Base-by-base conservation (phyloP, 2,888 invertebrate genomes). In the Eudemis profundana region DNA sequence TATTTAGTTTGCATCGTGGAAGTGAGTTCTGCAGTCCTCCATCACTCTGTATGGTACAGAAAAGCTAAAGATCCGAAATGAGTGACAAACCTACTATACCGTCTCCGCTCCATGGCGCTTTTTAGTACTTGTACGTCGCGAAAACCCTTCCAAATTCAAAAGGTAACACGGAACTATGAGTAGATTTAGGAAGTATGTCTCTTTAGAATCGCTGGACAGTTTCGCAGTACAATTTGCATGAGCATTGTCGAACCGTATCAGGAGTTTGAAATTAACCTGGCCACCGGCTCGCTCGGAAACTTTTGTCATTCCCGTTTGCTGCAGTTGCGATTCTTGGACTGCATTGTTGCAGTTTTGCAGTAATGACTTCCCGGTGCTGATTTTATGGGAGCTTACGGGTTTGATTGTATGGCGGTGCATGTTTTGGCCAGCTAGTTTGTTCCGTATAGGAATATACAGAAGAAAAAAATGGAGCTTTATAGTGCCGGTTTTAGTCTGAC, bases 171-270 rank as follows among this genome's bases (percentile, higher is more conserved):
- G 15, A 23, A 21, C 29, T 29, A 56, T 44, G 42, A 42, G 10
- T 27, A 17, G 42, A 7, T 44, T 21, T 33, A 46, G 57, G 42
- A 23, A 42, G 57, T 53, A 51, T 23, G 21, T 8, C 54, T 1
- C 27, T 56, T 27, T 15, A 56, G 29, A 42, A 42, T 56, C 29
- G 56, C 27, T 14, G 12, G 8, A 21, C 17, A n/a, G 21, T 82
- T 82, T 84, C 83, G 82, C 84, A 74, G 78, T 78, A 84, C 84
- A 88, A 90, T 92, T 90, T 90, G 89, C 90, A 90, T 90, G 84
- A 85, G 86, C 86, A 90, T 90, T 90, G 90, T 90, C 89, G 86
- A 86, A 87, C 86, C 85, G 86, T 87, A 90, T 90, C 84, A 85
- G 85, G 85, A 84, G 77, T 84, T 84, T 72, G 81, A 74, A 86